phyloP scores from a whole-genome alignment of 1,140 invertebrate species.

The Globodera ellingtonae region DNA sequence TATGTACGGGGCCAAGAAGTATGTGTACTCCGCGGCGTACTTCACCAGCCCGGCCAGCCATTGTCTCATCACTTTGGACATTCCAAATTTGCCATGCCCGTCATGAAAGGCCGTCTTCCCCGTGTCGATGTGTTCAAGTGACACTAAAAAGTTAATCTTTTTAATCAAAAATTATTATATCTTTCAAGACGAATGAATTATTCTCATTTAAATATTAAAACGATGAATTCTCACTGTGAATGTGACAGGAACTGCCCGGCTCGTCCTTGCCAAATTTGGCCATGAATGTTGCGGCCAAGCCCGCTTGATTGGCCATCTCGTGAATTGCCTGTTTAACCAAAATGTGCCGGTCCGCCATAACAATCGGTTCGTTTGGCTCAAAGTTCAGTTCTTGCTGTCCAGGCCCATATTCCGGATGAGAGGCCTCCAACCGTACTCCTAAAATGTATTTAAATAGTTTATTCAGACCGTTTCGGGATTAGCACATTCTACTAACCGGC shows the following conservation, averaged over 20 bases:
- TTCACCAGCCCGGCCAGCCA: constrained; percentile 18
- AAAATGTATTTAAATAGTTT: background rate
- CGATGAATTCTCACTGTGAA: constrained; percentile 13
- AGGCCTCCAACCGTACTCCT: constrained; percentile 19
- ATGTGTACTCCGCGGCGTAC: constrained; percentile 13
- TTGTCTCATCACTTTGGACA: constrained; percentile 15
- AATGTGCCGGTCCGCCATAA: constrained; percentile 26
- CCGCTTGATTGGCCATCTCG: constrained; percentile 13
- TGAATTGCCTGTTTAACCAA: constrained; percentile 20
- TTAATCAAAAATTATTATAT: too few relatives aligned
- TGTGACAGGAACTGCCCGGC: constrained; percentile 13
- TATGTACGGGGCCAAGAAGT: constrained; percentile 24
- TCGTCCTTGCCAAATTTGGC: constrained; percentile 3
- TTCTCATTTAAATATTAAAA: too few relatives aligned
- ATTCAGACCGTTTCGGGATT: background rate
- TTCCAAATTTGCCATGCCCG: background rate
- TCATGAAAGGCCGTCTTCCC: constrained; percentile 15
- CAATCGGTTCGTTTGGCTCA: constrained; percentile 9
- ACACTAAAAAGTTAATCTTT: constrained; percentile 5
- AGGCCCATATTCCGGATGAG: constrained; percentile 10
- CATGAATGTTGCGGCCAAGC: constrained; percentile 20
- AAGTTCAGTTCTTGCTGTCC: constrained; percentile 28
- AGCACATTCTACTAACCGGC: background rate
- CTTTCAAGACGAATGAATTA: too few relatives aligned
- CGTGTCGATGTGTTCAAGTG: constrained; percentile 4